These are phyloP conservation scores for Drosophila jambulina DNA, from an alignment of 1,140 invertebrate species.

Conservation along the genomic window DNA sequence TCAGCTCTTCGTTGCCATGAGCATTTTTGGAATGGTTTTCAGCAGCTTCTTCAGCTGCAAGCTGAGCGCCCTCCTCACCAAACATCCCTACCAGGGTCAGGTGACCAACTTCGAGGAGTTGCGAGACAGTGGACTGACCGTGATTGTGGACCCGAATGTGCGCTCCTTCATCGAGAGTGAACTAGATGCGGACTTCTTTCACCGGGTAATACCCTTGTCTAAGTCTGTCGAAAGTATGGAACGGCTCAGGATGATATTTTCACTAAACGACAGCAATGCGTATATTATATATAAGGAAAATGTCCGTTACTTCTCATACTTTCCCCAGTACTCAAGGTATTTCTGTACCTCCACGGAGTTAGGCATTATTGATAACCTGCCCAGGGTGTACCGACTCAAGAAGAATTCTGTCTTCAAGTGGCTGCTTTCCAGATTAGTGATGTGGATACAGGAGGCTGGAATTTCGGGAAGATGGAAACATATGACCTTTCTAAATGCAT, in stretches of 20 bases:
- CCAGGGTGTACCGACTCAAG: background rate
- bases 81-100: background rate
- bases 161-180: background rate
- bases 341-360: background rate
- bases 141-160: background rate
- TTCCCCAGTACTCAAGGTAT: too few relatives aligned
- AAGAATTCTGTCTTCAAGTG: background rate
- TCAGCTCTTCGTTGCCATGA: slow-evolving; percentile 37
- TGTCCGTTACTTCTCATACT: background rate
- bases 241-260: background rate
- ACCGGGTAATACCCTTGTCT: background rate
- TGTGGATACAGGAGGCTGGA: background rate
- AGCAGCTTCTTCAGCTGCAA: slow-evolving; percentile 39
- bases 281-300: background rate
- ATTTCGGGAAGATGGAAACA: background rate
- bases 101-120: slow-evolving; percentile 32
- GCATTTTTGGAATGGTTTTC: slow-evolving; percentile 38
- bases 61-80: slow-evolving; percentile 44
- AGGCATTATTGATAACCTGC: background rate
- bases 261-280: background rate
- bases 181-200: background rate
- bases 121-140: slow-evolving; percentile 20
- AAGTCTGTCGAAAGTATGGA: background rate
- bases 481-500: background rate
- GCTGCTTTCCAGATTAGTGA: background rate